Evolutionary conservation across 2,797 vertebrate species (phyloP).

Genomic region (Austrolebias charrua): DNA sequence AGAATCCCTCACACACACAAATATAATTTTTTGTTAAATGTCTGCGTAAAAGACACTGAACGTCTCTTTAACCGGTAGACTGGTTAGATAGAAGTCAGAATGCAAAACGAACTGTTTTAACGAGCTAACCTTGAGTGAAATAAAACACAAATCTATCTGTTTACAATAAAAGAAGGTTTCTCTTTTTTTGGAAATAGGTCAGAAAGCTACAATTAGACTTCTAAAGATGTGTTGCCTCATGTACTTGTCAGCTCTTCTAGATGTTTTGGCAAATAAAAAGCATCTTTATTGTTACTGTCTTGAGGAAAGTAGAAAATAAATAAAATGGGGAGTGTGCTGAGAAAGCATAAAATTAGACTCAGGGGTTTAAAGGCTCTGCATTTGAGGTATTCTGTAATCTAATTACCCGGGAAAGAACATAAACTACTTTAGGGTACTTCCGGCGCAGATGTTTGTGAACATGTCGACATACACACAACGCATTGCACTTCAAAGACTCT

Average conservation of each 20-base stretch:
- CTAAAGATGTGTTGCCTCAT: slow-evolving; percentile 29
- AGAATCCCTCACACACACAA: slow-evolving; percentile 3
- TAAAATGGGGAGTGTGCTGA: slow-evolving; percentile 64
- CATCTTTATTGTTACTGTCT: slow-evolving; percentile 66
- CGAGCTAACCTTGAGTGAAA: slow-evolving; percentile 42
- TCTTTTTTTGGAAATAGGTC: slow-evolving; percentile 60
- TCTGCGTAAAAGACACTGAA: slow-evolving; percentile 17
- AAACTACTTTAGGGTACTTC: slow-evolving; percentile 68
- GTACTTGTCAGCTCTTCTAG: slow-evolving; percentile 59
- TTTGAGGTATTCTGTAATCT: slow-evolving; percentile 75
- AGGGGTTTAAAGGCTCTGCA: slow-evolving; percentile 48
- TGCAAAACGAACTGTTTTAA: slow-evolving; percentile 28
- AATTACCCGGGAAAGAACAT: slow-evolving; percentile 72
- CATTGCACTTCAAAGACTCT: slow-evolving; percentile 65
- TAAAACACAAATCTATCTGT: slow-evolving; percentile 14
- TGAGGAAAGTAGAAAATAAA: slow-evolving; percentile 65
- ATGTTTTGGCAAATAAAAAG: slow-evolving; percentile 60
- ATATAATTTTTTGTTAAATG: slow-evolving; percentile 38
- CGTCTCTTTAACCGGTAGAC: slow-evolving; percentile 21
- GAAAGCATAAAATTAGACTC: slow-evolving; percentile 72
- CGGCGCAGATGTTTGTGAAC: slow-evolving; percentile 52
- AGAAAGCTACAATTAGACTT: slow-evolving; percentile 63
- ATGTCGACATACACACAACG: slow-evolving; percentile 14
- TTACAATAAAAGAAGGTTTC: slow-evolving; percentile 24
- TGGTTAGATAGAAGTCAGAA: slow-evolving; percentile 45